Evolutionary conservation across 2,888 invertebrate genomes (phyloP), one percentile per base, ranked within the genome.

Genomic region (Pristionchus fissidentatus): DNA sequence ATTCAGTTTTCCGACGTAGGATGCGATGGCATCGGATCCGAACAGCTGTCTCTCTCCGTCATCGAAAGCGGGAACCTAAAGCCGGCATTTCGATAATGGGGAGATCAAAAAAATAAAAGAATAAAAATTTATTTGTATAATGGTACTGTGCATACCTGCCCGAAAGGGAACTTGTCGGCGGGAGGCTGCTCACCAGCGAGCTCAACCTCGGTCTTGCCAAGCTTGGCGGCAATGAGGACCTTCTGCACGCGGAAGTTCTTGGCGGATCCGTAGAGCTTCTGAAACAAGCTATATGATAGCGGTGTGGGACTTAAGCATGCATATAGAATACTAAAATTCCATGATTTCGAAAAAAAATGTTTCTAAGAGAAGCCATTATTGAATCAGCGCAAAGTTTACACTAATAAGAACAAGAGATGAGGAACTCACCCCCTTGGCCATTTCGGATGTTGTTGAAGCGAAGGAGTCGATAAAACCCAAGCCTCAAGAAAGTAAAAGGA

Each of bases 201-300:
- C 84, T 90, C 92, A 80, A 94, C 92, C 43, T 93, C 90, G 91
- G 95, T 95, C 92, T 97, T 97, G 90, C 97, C 96, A 94, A 96
- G 98, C 94, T 97, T 95, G 93, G 98, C 98, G 93, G 98, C 98
- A 93, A 98, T 97, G 93, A 98, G 95, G 93, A 96, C 96, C 94
- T 99, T 99, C 94, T 96, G 96, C 91, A 98, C 97, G 94, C 98
- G 96, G 95, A 97, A 98, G 95, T 97, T 98, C 94, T 97, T 96
- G 92, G 97, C 96, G 94, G 97, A 97, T 93, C 98, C 97, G 95
- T 97, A 98, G 93, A 99, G 95, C 94, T 97, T 97, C 97, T 97
- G 95, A 80, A 87, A 84, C 46, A 52, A 57, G 26, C 60, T n/a
- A n/a, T n/a, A 19, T 49, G 10, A 13, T 49, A 49, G 49, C 13